Conservation (phyloP, 2,888 invertebrate genomes). For the Drosophila atripex region DNA sequence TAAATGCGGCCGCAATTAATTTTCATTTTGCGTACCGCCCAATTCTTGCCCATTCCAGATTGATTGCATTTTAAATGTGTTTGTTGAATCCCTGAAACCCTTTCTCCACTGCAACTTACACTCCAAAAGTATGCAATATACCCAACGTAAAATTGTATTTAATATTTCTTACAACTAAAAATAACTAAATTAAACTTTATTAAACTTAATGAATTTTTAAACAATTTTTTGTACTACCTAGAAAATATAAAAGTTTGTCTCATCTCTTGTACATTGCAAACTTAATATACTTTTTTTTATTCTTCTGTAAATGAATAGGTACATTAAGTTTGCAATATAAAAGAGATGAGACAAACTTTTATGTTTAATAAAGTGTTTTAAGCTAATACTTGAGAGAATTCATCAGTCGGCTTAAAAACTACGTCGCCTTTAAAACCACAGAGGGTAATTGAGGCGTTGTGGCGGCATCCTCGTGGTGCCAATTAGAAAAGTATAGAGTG, state of each 20-base stretch:
- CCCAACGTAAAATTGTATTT: constrained; percentile 9
- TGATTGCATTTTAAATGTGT: constrained; percentile 68
- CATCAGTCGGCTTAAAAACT: constrained; percentile 5
- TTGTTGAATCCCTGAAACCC: constrained; percentile 14
- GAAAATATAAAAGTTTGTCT: too few species aligned
- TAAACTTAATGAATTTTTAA: too few species aligned
- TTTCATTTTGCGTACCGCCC: constrained; percentile 54
- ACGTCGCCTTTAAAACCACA: not conserved
- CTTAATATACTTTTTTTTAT: too few species aligned
- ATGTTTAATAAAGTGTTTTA: too few species aligned
- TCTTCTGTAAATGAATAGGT: too few species aligned
- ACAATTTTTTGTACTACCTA: too few species aligned
- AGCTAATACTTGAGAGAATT: not conserved
- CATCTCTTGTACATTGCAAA: too few species aligned
- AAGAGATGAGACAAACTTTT: too few species aligned
- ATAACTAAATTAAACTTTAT: too few species aligned
- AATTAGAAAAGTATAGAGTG: constrained; percentile 45
- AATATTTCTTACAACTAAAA: constrained; percentile 6
- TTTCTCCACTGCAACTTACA: not conserved
- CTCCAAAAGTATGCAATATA: constrained; percentile 12
- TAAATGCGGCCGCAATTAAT: constrained; percentile 62
- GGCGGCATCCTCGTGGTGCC: constrained; percentile 36
- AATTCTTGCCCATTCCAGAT: constrained; percentile 29
- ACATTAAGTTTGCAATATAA: too few species aligned
- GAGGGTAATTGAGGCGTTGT: constrained; percentile 52